Evolutionary conservation across 2,113 vertebrate genomes (phyloP), one percentile per base, ranked within the genome.

Genomic region (Oplegnathus fasciatus): DNA sequence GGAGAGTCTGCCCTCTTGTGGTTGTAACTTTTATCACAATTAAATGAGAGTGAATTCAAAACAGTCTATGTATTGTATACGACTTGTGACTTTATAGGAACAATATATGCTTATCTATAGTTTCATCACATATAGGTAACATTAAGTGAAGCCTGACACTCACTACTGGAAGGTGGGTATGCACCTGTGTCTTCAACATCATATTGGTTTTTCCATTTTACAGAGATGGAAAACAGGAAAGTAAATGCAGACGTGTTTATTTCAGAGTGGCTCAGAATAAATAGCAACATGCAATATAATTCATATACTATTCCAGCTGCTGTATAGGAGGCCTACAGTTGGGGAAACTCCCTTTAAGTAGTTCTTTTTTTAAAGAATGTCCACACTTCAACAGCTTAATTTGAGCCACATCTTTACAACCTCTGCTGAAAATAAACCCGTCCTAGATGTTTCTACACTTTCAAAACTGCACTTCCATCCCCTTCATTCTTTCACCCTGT

Each of bases 1-100:
- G 77, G 75, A 89, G 58, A 80, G 82, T 75, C 65, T 91, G 94
- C 91, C 91, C 90, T 88, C 94, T 91, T 84, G 88, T 93, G 94
- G 93, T 24, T 46, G 6, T 1, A 73, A 24, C 5, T 5, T 67
- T 3, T 75, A 91, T 87, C 65, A 83, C 92, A 89, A 11, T 15
- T 52, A 10, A 73, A 71, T 60, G 2, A 58, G 7, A 78, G 32
- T 9, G 3, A 52, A 60, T 3, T 6, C 40, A 46, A 55, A 37
- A 52, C 15, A 71, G 18, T 42, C 11, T 58, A 15, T 28, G 24
- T 55, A 18, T 28, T 4, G 24, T 24, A 13, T 42, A 22, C 6
- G 2, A 15, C 24, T 14, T 42, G 61, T 24, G 61, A 22, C 7
- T 32, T 34, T 22, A 18, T 9, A 30, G 20, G 58, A 61, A 32